A percentile compares a stretch with the other conserved stretches of the same genome.
Conservation (phyloP, 1,140 invertebrate species). For the Rhynchophorus ferrugineus region DNA sequence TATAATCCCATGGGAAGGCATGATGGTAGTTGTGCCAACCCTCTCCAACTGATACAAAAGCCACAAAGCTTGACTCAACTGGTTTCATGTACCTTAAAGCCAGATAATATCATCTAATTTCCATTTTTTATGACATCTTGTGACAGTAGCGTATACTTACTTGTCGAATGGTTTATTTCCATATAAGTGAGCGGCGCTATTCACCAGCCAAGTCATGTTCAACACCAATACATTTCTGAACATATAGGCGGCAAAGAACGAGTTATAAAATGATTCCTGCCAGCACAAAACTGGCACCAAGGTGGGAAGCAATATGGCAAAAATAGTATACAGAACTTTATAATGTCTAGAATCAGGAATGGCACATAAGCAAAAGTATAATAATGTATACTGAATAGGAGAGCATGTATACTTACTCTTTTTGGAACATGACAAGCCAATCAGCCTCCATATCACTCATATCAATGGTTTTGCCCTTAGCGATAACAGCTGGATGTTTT, state of each 20-base stretch:
- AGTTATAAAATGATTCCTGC: slow-evolving; percentile 48
- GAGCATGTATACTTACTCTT: slow-evolving; percentile 42
- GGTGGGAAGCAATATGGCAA: slow-evolving; percentile 69
- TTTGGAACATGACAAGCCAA: slow-evolving; percentile 59
- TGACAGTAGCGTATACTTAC: slow-evolving; percentile 43
- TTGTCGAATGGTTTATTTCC: slow-evolving; percentile 67
- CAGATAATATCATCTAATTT: too few species aligned
- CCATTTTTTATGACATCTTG: neutral
- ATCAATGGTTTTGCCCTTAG: slow-evolving; percentile 71
- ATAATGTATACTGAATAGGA: too few species aligned
- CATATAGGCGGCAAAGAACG: slow-evolving; percentile 50
- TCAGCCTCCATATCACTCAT: slow-evolving; percentile 73
- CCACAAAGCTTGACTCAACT: slow-evolving; percentile 53
- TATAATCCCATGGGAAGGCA: slow-evolving; percentile 68
- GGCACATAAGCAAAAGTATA: neutral
- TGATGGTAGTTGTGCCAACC: slow-evolving; percentile 77
- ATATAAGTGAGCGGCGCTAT: slow-evolving; percentile 68
- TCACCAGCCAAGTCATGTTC: slow-evolving; percentile 71
- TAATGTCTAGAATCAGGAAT: slow-evolving; percentile 53
- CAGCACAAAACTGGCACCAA: slow-evolving; percentile 56
- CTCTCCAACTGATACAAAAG: slow-evolving; percentile 50
- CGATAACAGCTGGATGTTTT: slow-evolving; percentile 79
- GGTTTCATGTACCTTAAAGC: slow-evolving; percentile 51
- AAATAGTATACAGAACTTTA: slow-evolving; percentile 56
- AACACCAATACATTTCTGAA: slow-evolving; percentile 57